Base-by-base conservation (phyloP, 2,797 vertebrate genomes). In the Gorsachius magnificus region DNA sequence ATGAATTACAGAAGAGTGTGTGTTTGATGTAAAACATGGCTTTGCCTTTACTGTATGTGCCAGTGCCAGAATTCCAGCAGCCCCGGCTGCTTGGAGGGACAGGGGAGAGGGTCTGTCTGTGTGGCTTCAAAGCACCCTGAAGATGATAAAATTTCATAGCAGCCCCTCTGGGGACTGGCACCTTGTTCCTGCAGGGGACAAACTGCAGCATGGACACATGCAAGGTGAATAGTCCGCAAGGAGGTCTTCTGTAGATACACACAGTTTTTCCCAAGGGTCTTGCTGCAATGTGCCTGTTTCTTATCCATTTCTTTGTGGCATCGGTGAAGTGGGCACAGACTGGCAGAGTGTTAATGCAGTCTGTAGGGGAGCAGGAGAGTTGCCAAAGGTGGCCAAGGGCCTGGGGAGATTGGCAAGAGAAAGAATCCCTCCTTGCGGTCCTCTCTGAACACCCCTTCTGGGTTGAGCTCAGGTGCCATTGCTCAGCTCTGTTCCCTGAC, bases 1-100 rank as follows among this genome's bases (percentile, higher is more conserved):
- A 70, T 88, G 96, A 92, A 83, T 92, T 95, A 96, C 83, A 95
- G 93, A 87, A 64, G 91, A 89, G 90, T 36, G 92, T 45, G 25
- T 92, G 94, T 96, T 96, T 97, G 96, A 96, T 97, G 89, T 96
- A 96, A 96, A 76, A 87, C 96, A 83, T 89, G 92, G 82, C 93
- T 95, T 81, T 19, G 92, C 87, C 85, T 93, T 95, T 95, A 90
- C 93, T 91, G 94, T 95, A 95, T 31, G 0, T 88, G 82, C 89
- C 84, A 81, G 76, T 87, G 93, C 96, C 94, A 95, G 94, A 92
- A 96, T 97, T 95, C 91, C 94, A 95, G 93, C 94, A 95, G 90
- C 84, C 65, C 70, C 1, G 36, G 54, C 84, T 93, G 87, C 92
- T 93, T 1, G 0, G 13, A 92, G 83, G 84, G 81, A 41, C 86